Base-by-base conservation (phyloP, 2,797 vertebrate species). In the Moxostoma hubbsi region DNA sequence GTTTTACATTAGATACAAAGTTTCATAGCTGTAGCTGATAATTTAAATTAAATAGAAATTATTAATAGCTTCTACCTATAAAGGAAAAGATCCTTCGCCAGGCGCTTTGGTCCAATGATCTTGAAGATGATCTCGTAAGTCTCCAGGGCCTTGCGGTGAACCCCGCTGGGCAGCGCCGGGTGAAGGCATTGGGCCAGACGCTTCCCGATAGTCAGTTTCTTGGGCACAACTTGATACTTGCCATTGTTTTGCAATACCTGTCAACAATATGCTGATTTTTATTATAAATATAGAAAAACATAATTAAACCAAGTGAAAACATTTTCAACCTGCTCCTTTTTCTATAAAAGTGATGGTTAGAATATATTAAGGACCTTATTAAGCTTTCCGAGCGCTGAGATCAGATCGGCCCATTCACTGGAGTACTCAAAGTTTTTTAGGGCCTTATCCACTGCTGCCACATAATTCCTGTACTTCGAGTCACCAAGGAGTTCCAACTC, bases 351-450 rank as follows among this genome's bases (percentile, higher is more conserved):
- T 7, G 13, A 53, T 12, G 36, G 24, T 18, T 4, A 6, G 4
- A 12, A 47, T 47, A 12, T 10, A 0, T 13, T 6, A 71, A 24
- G 1, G 91, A 99, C 98, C 96, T 99, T 99, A 92, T 98, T 99
- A 82, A 99, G 95, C 84, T 99, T 99, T 70, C 98, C 98, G 88
- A 99, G 95, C 2, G 98, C 97, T 1, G 98, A 99, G 90, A 99
- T 99, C 85, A 99, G 94, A 90, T 99, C 98, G 24, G 98, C 98
- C 98, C 98, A 99, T 90, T 99, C 98, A 75, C 98, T 99, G 86
- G 97, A 99, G 90, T 99, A 99, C 90, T 99, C 98, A 85, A 99
- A 99, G 92, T 96, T 99, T 91, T 99, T 99, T 71, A 99, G 93
- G 45, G 97, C 98, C 92, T 99, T 99, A 93, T 99, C 98, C 88